phyloP scores from a whole-genome alignment of 2,797 vertebrate genomes.

The Scyliorhinus canicula region DNA sequence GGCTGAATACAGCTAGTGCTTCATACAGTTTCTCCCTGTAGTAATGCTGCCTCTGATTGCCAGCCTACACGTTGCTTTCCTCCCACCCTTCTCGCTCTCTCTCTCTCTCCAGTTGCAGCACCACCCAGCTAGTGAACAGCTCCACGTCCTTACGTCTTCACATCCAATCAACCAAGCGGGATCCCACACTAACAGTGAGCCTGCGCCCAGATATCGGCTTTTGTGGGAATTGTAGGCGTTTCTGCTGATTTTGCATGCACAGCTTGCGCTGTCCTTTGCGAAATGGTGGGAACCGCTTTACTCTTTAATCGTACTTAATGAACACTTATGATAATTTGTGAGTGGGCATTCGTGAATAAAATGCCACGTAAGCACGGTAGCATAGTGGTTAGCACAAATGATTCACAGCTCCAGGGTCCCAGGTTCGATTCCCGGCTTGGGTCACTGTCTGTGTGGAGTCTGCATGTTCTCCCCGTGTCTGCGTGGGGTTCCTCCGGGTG shows the following conservation, averaged over 20 bases:
- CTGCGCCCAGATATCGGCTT: not conserved
- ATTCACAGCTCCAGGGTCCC: no score
- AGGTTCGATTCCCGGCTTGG: no score
- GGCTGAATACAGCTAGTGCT: not conserved
- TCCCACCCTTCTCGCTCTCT: not conserved
- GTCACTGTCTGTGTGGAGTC: no score
- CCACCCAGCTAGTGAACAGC: slow-evolving; percentile 30
- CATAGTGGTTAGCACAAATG: no score
- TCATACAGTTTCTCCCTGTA: not conserved
- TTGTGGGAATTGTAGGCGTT: not conserved
- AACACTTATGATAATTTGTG: not conserved
- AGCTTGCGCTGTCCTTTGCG: not conserved
- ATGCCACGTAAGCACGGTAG: not conserved
- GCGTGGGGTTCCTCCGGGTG: no score
- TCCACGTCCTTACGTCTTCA: not conserved
- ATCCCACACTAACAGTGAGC: not conserved
- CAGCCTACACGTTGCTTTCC: not conserved
- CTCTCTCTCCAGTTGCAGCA: slow-evolving; percentile 2
- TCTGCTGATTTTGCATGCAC: not conserved
- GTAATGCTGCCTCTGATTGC: not conserved
- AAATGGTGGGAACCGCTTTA: not conserved
- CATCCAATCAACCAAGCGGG: not conserved
- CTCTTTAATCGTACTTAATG: not conserved
- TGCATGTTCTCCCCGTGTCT: no score
- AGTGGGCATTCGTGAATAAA: not conserved